Conservation (phyloP, 2,113 vertebrate species). For the Bungarus multicinctus region DNA sequence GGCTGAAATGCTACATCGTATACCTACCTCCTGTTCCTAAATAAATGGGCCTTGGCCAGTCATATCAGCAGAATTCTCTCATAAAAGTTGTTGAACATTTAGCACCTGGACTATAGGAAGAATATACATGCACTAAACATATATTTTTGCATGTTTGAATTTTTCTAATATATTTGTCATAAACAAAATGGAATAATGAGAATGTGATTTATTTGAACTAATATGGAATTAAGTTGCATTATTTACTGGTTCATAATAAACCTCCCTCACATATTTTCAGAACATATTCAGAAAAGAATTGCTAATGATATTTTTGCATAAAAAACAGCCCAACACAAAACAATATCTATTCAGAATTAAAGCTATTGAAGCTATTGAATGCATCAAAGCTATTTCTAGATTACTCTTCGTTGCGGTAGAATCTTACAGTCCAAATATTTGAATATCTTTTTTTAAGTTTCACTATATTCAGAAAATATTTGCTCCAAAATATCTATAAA, state of each 20-base stretch:
- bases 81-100: neutral
- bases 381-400: neutral
- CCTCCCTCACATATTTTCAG: neutral
- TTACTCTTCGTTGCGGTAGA: neutral
- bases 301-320: neutral
- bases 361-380: neutral
- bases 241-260: neutral
- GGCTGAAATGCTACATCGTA: neutral
- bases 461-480: neutral
- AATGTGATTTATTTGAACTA: neutral
- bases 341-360: neutral
- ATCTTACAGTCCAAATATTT: neutral
- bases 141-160: neutral
- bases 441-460: neutral
- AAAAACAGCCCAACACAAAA: neutral
- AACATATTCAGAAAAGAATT: neutral
- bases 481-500: neutral
- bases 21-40: neutral
- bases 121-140: neutral
- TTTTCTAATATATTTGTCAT: neutral
- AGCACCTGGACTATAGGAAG: neutral
- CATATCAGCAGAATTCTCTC: neutral
- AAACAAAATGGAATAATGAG: neutral
- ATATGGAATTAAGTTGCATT: neutral
- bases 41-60: neutral